These are phyloP conservation scores for Tetragonula carbonaria DNA, from an alignment of 2,888 invertebrate genomes.

Conservation along the genomic window DNA sequence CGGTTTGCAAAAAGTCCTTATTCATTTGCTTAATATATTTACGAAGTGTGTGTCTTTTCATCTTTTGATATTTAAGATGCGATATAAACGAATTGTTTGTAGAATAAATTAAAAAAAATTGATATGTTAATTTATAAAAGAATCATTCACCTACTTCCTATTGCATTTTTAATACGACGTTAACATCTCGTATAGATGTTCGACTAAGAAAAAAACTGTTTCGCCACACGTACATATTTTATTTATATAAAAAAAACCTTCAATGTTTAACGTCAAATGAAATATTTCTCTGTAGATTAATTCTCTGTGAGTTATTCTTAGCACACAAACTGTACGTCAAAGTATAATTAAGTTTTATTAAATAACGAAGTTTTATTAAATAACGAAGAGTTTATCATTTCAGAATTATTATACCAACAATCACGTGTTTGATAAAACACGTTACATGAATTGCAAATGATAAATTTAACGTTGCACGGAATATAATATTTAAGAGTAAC, in stretches of 20 bases:
- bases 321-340: neutral
- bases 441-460: neutral
- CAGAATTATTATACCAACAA: neutral
- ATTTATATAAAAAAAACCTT: neutral
- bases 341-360: neutral
- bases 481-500: neutral
- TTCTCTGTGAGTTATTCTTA: neutral
- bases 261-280: neutral
- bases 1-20: neutral
- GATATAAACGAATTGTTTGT: neutral
- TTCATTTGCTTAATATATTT: neutral
- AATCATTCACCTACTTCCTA: neutral
- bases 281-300: constrained; percentile 2
- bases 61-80: neutral
- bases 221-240: neutral
- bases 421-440: neutral
- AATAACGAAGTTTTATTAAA: neutral
- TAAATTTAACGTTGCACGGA: too few species aligned
- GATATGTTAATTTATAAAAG: neutral
- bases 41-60: neutral
- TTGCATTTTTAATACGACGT: neutral
- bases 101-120: neutral
- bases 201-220: neutral
- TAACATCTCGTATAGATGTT: neutral
- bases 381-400: neutral